Percentiles rank a stretch among this genome's conserved stretches.
phyloP scores from a whole-genome alignment of 1,140 invertebrate species.

The Papilio helenus region DNA sequence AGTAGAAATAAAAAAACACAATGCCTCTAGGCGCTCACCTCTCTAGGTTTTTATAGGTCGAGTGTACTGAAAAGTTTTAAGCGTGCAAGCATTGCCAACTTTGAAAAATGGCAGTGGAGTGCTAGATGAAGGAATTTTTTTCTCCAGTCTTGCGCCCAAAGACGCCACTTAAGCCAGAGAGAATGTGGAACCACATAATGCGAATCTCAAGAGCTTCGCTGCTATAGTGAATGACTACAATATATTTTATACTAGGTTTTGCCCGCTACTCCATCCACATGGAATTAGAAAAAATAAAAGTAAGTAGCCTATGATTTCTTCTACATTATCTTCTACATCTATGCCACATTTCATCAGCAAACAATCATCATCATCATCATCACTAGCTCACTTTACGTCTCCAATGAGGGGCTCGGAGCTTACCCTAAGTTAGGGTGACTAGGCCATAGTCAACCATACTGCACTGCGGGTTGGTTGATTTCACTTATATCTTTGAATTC shows the following conservation, averaged over 20 bases:
- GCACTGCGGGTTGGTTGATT: too few relatives aligned
- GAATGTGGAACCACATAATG: constrained; percentile 25
- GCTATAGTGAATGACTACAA: neutral
- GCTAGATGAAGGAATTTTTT: constrained; percentile 36
- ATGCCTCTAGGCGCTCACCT: constrained; percentile 16
- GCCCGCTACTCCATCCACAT: too few relatives aligned
- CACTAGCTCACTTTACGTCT: too few relatives aligned
- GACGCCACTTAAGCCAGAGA: constrained; percentile 18
- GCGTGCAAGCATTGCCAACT: constrained; percentile 33
- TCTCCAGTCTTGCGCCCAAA: constrained; percentile 28
- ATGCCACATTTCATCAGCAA: too few relatives aligned
- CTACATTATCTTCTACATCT: too few relatives aligned
- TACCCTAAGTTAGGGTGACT: too few relatives aligned
- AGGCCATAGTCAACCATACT: too few relatives aligned
- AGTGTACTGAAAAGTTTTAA: constrained; percentile 32
- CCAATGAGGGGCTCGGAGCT: too few relatives aligned
- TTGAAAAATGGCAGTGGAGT: constrained; percentile 35
- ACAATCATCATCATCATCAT: too few relatives aligned
- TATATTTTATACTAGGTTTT: neutral
- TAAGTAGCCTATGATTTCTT: too few relatives aligned
- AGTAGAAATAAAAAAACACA: constrained; percentile 11
- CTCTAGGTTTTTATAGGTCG: constrained; percentile 32
- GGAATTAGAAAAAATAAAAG: too few relatives aligned
- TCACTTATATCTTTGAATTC: too few relatives aligned
- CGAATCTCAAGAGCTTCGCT: constrained; percentile 18